Evolutionary conservation across 1,140 invertebrate genomes (phyloP), one percentile per base, ranked within the genome.

Genomic region (Drosophila orosa): DNA sequence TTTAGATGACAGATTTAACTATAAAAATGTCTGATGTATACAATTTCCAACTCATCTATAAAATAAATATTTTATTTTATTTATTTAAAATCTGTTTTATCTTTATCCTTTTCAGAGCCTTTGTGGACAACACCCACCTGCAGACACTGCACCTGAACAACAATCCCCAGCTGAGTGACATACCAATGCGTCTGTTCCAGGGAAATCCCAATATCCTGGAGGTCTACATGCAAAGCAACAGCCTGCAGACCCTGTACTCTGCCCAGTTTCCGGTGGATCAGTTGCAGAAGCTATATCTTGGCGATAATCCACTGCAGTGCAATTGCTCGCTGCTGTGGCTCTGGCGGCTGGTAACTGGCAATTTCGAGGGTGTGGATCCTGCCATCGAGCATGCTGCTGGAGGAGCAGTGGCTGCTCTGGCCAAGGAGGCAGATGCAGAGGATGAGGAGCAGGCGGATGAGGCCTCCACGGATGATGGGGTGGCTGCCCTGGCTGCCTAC

Each of bases 301-400:
- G 95, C 27, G 96, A 96, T 15, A 97, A 98, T 93, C 97, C 96
- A 2, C 93, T 98, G 47, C 93, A 95, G 56, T 98, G 97, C 92
- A 98, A 98, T 92, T 98, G 97, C 83, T 97, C 96, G 17, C 91
- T 97, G 52, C 93, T 96, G 42, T 98, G 97, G 97, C 92, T 98
- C 4, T 97, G 96, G 96, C 95, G 95, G 77, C 92, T 97, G 24
- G 91, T 92, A 0, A 92, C 91, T 0, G 91, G 91, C 0, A 92
- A 92, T 33, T 91, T 91, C 27, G 90, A 91, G 55, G 89, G 78
- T 0, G 55, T 69, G 1, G 77, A 85, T 10, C 73, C 68, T 3
- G 52, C 45, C 13, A n/a, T 78, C n/a, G 81, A 90, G 33, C 90
- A 84, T 17, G 69, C 74, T 0, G 56, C 74, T 0, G 86, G 90